Base-by-base conservation (phyloP, 2,888 invertebrate genomes). In the Phyllotreta striolata region DNA sequence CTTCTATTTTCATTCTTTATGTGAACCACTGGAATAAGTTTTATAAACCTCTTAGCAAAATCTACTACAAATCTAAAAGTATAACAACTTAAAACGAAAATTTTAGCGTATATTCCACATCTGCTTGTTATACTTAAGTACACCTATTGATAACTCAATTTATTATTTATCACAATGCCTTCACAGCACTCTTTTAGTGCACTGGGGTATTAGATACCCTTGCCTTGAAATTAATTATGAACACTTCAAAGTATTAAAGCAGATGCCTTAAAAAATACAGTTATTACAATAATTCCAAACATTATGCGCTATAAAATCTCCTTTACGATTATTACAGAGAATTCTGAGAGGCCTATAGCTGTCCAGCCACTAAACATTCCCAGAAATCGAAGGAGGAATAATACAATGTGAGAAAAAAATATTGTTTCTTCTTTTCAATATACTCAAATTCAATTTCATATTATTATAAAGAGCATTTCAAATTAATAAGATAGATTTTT, bases 271-370 rank as follows among this genome's bases (percentile, higher is more conserved):
- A 47, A 34, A 60, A 61, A 57, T 64, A 69, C 68, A 64, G 64
- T 70, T 70, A 70, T 67, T 64, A 63, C 67, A 57, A 60, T 70
- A 70, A 70, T 65, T 55, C 70, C 66, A 55, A 56, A 69, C 47
- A 63, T 70, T 68, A 70, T 69, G 64, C 46, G 62, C 62, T 63
- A 67, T 68, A 67, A 68, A 69, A 44, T 59, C 57, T 60, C 57
- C 61, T 65, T 64, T 64, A 65, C 61, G 65, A 60, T 66, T 63
- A 67, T 67, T 62, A 49, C 52, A 66, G 51, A 39, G 57, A 54
- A 40, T 64, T 66, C 64, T 61, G 47, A 55, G 65, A 65, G 57
- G 58, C 13, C 13, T 39, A 24, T 24, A 24, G 24, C 24, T 24
- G 37, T 24, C 52, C 9, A 54, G 37, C 13, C 40, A 62, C 55